These are phyloP conservation scores for Drosophila differens DNA, from an alignment of 2,888 invertebrate genomes.

Conservation along the genomic window DNA sequence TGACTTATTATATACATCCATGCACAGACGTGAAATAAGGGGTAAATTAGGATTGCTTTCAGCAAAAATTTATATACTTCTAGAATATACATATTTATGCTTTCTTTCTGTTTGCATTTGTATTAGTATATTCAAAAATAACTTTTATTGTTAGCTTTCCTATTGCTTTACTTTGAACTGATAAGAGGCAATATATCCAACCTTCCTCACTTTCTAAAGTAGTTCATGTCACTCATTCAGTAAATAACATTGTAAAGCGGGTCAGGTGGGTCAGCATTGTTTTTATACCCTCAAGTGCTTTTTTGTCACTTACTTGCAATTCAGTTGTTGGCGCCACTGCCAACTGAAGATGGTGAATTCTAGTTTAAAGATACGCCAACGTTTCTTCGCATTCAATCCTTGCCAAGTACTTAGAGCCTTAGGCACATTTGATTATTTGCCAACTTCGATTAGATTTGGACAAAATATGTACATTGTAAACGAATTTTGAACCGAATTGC, in stretches of 20 bases:
- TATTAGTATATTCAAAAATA: background rate
- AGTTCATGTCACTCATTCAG: conserved; percentile 7
- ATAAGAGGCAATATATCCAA: background rate
- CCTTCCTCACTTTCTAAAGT: too few species aligned
- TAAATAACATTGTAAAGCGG: conserved; percentile 20
- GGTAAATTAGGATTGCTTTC: background rate
- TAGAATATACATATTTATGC: background rate
- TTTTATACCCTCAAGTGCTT: conserved; percentile 22
- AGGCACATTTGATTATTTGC: conserved; percentile 20
- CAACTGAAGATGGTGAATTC: conserved; percentile 32
- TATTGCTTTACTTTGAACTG: background rate
- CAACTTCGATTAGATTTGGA: conserved; percentile 22
- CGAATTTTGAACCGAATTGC: conserved; percentile 5
- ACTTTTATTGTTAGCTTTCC: background rate
- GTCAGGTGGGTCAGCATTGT: conserved; percentile 48
- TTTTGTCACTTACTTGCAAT: conserved; percentile 13
- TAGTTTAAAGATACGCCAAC: conserved; percentile 34
- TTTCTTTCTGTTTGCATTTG: background rate
- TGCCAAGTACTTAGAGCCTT: conserved; percentile 24
- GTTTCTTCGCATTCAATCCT: conserved; percentile 7
- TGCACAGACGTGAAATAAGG: background rate
- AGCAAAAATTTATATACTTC: background rate
- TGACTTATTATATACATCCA: background rate
- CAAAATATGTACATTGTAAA: conserved; percentile 8
- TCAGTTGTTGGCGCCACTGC: conserved; percentile 26